These are phyloP conservation scores for Crossaster papposus DNA, from an alignment of 53 echinoderm and acorn worm species.

Conservation along the genomic window DNA sequence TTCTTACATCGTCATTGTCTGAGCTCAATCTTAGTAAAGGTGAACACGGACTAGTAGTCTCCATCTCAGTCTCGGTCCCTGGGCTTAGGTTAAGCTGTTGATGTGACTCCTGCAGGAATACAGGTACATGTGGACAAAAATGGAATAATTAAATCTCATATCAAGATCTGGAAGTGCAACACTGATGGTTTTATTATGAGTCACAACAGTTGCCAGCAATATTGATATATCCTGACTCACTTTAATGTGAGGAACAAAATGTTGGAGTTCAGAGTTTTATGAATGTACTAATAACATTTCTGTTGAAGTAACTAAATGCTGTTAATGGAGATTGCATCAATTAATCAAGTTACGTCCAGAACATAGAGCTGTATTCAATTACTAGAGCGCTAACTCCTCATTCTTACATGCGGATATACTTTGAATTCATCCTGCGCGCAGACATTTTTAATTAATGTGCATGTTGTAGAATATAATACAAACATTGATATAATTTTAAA, in stretches of 20 bases:
- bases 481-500: too few species aligned
- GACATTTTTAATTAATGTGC: too few species aligned
- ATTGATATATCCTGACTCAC: too few species aligned
- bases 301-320: background rate
- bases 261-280: background rate
- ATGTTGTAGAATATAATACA: too few species aligned
- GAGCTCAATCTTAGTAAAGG: background rate
- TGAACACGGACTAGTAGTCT: background rate
- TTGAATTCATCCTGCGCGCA: too few species aligned
- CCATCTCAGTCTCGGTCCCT: background rate
- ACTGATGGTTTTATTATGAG: background rate
- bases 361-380: too few species aligned
- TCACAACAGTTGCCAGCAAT: too few species aligned
- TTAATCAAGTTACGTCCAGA: too few species aligned
- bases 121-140: background rate
- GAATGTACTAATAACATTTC: background rate
- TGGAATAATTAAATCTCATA: background rate
- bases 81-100: background rate
- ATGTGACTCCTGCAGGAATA: background rate
- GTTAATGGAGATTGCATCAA: too few species aligned
- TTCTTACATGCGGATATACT: too few species aligned
- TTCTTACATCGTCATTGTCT: constrained; percentile 19
- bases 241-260: too few species aligned
- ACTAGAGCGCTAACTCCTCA: too few species aligned
- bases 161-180: background rate